A percentile compares a stretch with the other conserved stretches of the same genome.
Evolutionary conservation across 1,140 invertebrate species (phyloP).

Genomic region (Drosophila pruinosa): DNA sequence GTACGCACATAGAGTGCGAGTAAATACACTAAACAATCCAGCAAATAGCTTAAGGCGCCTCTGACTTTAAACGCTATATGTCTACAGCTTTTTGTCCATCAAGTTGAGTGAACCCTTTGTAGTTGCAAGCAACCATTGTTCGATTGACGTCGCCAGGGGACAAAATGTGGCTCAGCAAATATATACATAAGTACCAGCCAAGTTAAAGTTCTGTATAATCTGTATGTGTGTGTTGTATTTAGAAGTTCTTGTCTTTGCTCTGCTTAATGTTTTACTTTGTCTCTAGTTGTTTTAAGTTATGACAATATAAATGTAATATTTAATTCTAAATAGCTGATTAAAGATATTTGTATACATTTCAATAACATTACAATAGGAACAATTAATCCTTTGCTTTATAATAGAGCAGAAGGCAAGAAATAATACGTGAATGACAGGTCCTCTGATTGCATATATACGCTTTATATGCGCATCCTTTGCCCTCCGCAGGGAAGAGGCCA

Average conservation of each 20-base stretch:
- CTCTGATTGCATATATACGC: neutral
- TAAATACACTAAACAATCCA: neutral
- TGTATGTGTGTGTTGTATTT: neutral
- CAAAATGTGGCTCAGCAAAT: neutral
- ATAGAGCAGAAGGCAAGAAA: too few relatives aligned
- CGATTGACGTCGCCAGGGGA: neutral
- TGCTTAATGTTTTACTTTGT: neutral
- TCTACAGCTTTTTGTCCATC: neutral
- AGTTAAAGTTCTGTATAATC: constrained; percentile 2
- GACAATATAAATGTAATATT: too few relatives aligned
- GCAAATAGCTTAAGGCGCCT: neutral
- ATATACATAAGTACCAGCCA: neutral
- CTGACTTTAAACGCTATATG: neutral
- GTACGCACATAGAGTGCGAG: neutral
- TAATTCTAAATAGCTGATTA: too few relatives aligned
- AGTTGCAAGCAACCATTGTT: neutral
- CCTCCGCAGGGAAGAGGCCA: neutral
- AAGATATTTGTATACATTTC: too few relatives aligned
- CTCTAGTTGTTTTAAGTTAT: too few relatives aligned
- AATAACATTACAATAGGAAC: too few relatives aligned
- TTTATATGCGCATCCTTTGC: neutral
- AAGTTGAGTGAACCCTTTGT: constrained; percentile 1
- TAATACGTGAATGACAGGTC: neutral
- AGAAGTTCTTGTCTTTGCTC: neutral
- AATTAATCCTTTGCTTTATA: too few relatives aligned